These are phyloP conservation scores for Dolomedes plantarius DNA, from an alignment of 2,888 invertebrate genomes.

Conservation along the genomic window DNA sequence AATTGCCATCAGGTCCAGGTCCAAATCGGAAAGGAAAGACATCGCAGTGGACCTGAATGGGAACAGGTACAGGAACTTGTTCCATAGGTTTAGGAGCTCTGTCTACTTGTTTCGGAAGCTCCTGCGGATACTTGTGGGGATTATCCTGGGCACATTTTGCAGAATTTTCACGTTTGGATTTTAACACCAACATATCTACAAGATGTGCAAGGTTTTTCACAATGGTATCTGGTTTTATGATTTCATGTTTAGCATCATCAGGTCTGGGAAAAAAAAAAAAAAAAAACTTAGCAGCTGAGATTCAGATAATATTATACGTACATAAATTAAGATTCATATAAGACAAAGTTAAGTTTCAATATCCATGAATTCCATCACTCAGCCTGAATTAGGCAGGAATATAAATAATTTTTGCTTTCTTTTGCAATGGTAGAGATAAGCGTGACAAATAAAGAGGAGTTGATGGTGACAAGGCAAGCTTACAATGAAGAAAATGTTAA, in stretches of 20 bases:
- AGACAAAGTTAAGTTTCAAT: too few relatives aligned
- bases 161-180: slow-evolving; percentile 51
- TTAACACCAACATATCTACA: slow-evolving; percentile 63
- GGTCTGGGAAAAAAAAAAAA: slow-evolving; percentile 31
- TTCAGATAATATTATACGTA: too few relatives aligned
- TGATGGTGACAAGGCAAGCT: too few relatives aligned
- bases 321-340: too few relatives aligned
- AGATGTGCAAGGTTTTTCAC: slow-evolving; percentile 62
- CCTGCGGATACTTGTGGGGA: slow-evolving; percentile 33
- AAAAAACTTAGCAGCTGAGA: neutral
- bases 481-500: too few relatives aligned
- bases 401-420: too few relatives aligned
- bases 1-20: slow-evolving; percentile 38
- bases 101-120: slow-evolving; percentile 44
- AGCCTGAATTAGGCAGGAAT: too few relatives aligned
- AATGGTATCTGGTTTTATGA: slow-evolving; percentile 59
- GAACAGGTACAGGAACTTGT: slow-evolving; percentile 10
- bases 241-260: slow-evolving; percentile 64
- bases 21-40: slow-evolving; percentile 50
- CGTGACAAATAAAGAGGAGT: too few relatives aligned
- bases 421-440: too few relatives aligned
- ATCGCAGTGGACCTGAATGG: slow-evolving; percentile 31
- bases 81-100: slow-evolving; percentile 40
- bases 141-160: slow-evolving; percentile 24
- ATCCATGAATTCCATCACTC: too few relatives aligned